Evolutionary conservation across 2,797 vertebrate species (phyloP), one percentile per base, ranked within the genome.

Genomic region (Petrocephalus sullivani): DNA sequence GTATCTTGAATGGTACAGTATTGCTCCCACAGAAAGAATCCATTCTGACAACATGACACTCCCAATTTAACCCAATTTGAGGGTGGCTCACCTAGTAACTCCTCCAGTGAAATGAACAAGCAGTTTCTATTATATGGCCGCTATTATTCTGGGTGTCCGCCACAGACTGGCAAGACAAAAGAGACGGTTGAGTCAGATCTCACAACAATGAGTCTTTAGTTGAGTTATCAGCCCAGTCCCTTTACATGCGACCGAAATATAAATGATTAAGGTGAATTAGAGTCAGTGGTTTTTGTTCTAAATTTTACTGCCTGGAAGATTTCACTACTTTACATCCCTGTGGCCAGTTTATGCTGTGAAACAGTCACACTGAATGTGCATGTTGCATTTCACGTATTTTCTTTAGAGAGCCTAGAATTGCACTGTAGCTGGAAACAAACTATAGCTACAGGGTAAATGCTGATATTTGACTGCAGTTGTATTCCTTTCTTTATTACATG

Each of bases 151-250:
- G 53, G 23, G 33, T 41, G 56, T 57, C 84, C 33, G 56, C 33
- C 28, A 86, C 54, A n/a, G 84, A n/a, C 28, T 41, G 56, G 84
- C 56, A 58, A 86, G 28, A 86, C 84, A 86, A 86, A 86, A 54
- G 84, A 86, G 33, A 16, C 1, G 28, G 9, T 28, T 86, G 84
- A 60, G 54, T 86, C 84, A 86, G 84, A 86, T 86, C 60, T 60
- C 56, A 21, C 54, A 86, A 86, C 84, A 86, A 41, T 46, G 84
- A 60, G 9, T 86, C 56, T 86, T 86, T 86, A 86, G 56, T 58
- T 57, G 84, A 85, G 56, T 37, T 57, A 86, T 58, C 84, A 86
- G 16, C 33, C 14, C 0, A n/a, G 84, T 86, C 28, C 33, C 28
- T 86, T 60, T 46, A 33, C 56, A 60, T 37, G 56, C 37, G 56